These are phyloP conservation scores for Heliangelus exortis DNA, from an alignment of 2,797 vertebrate species.

Conservation along the genomic window DNA sequence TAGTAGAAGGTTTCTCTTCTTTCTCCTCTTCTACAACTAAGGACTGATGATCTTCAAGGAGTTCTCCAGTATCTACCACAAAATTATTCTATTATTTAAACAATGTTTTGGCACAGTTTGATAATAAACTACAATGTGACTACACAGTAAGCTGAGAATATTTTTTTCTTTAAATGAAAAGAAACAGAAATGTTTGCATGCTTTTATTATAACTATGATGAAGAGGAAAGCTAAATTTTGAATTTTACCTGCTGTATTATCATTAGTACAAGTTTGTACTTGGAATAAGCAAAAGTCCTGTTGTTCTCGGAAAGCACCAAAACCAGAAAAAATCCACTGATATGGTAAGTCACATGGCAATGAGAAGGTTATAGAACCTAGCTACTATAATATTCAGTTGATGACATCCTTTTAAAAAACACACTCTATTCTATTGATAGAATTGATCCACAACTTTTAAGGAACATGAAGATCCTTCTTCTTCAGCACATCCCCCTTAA, in stretches of 20 bases:
- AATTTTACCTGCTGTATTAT: neutral
- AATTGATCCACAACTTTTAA: neutral
- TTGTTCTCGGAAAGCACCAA: neutral
- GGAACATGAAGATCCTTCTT: neutral
- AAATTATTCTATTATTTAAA: neutral
- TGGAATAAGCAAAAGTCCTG: neutral
- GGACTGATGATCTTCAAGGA: conserved; percentile 34
- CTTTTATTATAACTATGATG: neutral
- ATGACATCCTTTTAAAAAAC: neutral
- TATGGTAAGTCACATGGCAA: neutral
- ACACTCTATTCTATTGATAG: neutral
- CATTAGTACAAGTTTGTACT: neutral
- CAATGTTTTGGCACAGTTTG: neutral
- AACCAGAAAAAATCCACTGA: neutral
- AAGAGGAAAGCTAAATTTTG: neutral
- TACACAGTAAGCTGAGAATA: neutral
- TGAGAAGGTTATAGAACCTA: neutral
- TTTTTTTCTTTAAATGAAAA: neutral
- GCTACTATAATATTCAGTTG: neutral
- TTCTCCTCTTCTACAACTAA: conserved; percentile 36
- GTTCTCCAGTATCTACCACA: conserved; percentile 52
- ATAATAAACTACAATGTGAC: neutral
- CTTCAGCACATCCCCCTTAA: neutral
- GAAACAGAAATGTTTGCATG: neutral
- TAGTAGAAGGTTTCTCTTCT: conserved; percentile 31